Evolutionary conservation across 2,113 vertebrate species (phyloP), one percentile per base, ranked within the genome.

Genomic region (Mesembrinibis cayennensis): DNA sequence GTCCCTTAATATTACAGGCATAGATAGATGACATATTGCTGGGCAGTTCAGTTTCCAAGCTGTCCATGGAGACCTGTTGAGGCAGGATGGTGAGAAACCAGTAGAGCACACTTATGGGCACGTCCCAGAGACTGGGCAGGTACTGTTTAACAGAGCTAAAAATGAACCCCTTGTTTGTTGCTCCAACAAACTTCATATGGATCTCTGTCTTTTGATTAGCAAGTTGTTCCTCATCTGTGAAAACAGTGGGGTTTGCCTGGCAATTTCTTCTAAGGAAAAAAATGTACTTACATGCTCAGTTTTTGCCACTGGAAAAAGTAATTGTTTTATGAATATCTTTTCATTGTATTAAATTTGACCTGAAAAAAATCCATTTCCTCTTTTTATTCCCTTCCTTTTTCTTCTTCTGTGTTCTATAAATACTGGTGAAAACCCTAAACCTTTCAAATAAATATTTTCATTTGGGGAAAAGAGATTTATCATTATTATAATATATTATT

Each of bases 71-170:
- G 32, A 4, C 1, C 10, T 65, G 38, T 7, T 42, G 45, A 58
- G 45, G 11, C 16, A 83, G 25, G 52, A 40, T 6, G 18, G 21
- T 40, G 25, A 45, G 27, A n/a, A 49, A 61, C 3, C 19, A 52
- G 25, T 29, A 70, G 27, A 70, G 26, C 7, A 50, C 26, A 30
- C 2, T 20, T n/a, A 32, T 8, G n/a, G 32, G 11, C 45, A 29
- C 0, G 0, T 32, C 32, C 26, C 42, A 72, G 22, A 17, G 11
- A 9, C 21, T 44, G 16, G 19, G 21, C 12, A 12, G 47, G 21
- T 2, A 27, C 36, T 6, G 9, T 26, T 55, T 25, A 47, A 29
- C 8, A 56, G 7, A 8, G 9, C 16, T 53, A 53, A 88, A 81
- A 71, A 55, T 7, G 4, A 32, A 0, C 11, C 23, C 13, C 8